Evolutionary conservation across 2,113 vertebrate species (phyloP), one percentile per base, ranked within the genome.

Genomic region (Cheilinus undulatus): DNA sequence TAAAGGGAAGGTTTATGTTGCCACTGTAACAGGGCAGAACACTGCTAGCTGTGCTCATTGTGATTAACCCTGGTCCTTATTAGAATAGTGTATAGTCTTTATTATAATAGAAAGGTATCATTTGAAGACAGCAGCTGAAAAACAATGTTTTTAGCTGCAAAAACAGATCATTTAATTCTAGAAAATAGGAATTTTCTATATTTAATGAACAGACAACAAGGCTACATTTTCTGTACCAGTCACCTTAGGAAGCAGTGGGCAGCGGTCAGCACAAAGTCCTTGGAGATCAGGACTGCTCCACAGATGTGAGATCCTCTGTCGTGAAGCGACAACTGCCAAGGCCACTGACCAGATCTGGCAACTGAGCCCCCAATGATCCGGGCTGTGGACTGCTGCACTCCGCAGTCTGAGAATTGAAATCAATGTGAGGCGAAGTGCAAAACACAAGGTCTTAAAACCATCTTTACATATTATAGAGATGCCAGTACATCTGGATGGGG

Each of bases 201-300:
- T 54, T n/a, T 19, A 40, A 28, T n/a, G n/a, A n/a, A 34, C 42
- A 50, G 34, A 27, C 38, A 42, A 26, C 15, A 9, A 15, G 24
- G 20, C 3, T 7, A 40, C 3, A 23, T 56, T 46, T 30, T 43
- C 7, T 61, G 20, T 12, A 11, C 48, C 17, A 27, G 23, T 96
- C 78, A 99, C 97, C 92, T 86, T 57, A 92, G 94, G 88, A 99
- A 96, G 90, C 97, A 99, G 88, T 99, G 97, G 19, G 96, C 95
- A 0, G 97, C 97, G 0, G 95, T 95, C 79, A 97, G 85, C 38
- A 96, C 94, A 93, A 95, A 97, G 87, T 95, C 92, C 0, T 84
- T 88, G 0, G 95, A 91, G 40, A 99, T 94, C 73, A 99, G 83
- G 2, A 96, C 93, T 38, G 94, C 97, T 0, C 97, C 97, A 0